phyloP scores from a whole-genome alignment of 2,113 vertebrate genomes.

The Thamnaconus septentrionalis region DNA sequence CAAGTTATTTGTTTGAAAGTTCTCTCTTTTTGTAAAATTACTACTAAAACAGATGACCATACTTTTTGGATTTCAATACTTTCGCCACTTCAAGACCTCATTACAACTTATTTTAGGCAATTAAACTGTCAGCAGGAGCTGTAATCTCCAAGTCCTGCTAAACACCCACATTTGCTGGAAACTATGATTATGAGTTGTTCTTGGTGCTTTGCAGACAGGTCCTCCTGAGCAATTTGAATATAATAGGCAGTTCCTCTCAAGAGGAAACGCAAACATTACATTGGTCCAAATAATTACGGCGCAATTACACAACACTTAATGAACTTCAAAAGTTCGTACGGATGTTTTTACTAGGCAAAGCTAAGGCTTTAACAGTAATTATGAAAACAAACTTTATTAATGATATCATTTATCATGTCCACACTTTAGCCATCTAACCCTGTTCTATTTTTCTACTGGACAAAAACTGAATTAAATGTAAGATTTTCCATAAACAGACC shows the following conservation, averaged over 20 bases:
- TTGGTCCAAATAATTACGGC: constrained; percentile 63
- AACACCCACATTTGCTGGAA: constrained; percentile 66
- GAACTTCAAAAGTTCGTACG: constrained; percentile 64
- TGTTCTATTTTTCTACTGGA: constrained; percentile 31
- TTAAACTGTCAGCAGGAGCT: constrained; percentile 70
- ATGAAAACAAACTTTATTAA: constrained; percentile 75
- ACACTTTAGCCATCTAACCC: constrained; percentile 52
- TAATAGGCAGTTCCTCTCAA: constrained; percentile 65
- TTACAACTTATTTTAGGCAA: constrained; percentile 65
- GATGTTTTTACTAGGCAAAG: constrained; percentile 69
- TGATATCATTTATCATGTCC: constrained; percentile 74
- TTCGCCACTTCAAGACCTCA: constrained; percentile 55
- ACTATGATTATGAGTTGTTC: constrained; percentile 62
- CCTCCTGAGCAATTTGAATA: constrained; percentile 62
- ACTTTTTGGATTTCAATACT: constrained; percentile 44
- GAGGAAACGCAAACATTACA: constrained; percentile 53
- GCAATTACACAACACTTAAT: constrained; percentile 66
- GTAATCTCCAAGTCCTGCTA: constrained; percentile 66
- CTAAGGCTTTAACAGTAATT: constrained; percentile 69
- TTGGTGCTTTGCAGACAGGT: constrained; percentile 61
- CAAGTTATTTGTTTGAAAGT: constrained; percentile 1
- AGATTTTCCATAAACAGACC: constrained; percentile 50
- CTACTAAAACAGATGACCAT: constrained; percentile 51
- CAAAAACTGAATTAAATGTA: constrained; percentile 41
- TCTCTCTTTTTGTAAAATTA: constrained; percentile 34